Conservation (phyloP, 2,797 vertebrate genomes). For the Cheirogaleus major region DNA sequence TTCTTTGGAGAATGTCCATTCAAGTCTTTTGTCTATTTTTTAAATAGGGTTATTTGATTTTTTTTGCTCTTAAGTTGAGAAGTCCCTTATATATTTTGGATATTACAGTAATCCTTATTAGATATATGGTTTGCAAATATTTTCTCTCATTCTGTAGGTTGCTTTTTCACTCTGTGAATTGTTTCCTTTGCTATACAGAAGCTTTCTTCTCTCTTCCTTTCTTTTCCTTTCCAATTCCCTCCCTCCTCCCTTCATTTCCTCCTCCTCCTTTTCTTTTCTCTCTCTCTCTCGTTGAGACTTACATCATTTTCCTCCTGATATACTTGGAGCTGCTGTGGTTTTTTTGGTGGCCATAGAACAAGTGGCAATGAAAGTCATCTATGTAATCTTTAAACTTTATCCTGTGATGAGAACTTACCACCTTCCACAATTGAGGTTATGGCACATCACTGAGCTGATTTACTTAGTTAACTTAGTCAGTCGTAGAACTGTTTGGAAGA, state of each 20-base stretch:
- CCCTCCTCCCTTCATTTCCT: accelerated
- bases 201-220: not conserved
- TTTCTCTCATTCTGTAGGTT: not conserved
- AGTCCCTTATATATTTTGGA: not conserved
- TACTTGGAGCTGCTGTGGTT: not conserved
- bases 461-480: not conserved
- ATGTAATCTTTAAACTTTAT: not conserved
- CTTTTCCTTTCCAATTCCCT: not conserved
- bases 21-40: not conserved
- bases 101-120: not conserved
- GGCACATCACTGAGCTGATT: not conserved
- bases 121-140: not conserved
- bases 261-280: not conserved
- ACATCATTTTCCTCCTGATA: not conserved
- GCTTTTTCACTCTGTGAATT: not conserved
- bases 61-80: not conserved
- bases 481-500: not conserved
- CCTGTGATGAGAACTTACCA: not conserved
- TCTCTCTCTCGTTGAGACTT: not conserved
- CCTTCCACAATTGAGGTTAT: not conserved
- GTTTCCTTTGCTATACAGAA: not conserved
- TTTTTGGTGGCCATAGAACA: not conserved
- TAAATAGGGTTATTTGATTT: not conserved
- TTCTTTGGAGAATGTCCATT: not conserved
- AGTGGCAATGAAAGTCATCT: not conserved